Conservation (phyloP, 64 coral and sea anemone genomes). For the Exaiptasia diaphana region DNA sequence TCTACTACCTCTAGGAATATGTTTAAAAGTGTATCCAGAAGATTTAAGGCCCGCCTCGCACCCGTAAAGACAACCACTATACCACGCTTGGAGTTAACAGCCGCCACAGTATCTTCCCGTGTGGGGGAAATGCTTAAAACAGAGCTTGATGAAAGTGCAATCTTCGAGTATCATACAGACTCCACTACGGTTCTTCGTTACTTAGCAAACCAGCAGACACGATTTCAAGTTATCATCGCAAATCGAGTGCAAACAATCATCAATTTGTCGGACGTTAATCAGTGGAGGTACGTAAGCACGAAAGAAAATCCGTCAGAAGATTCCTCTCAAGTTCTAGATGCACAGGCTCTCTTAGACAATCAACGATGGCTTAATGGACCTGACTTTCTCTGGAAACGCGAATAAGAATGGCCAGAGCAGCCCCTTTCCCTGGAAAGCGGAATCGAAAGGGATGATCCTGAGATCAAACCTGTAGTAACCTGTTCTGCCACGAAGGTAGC, state of each 20-base stretch:
- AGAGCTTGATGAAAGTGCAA: background rate
- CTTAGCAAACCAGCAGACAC: background rate
- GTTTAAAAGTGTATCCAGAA: too few relatives aligned
- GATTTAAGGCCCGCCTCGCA: constrained; percentile 33
- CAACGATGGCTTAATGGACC: background rate
- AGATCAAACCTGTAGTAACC: background rate
- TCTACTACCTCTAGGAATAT: too few relatives aligned
- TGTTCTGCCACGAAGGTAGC: background rate
- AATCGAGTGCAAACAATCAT: background rate
- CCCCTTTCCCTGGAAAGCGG: background rate
- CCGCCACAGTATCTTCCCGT: constrained; percentile 32
- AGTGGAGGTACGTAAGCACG: background rate
- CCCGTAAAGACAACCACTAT: constrained; percentile 30
- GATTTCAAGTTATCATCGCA: background rate
- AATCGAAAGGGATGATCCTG: background rate
- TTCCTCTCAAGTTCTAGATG: background rate
- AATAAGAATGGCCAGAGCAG: background rate
- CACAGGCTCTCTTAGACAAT: background rate
- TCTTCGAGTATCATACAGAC: background rate
- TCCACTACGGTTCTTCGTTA: background rate
- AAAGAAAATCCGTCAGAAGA: background rate
- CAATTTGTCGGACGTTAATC: background rate
- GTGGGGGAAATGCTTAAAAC: constrained; percentile 21
- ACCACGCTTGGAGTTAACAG: constrained; percentile 41
- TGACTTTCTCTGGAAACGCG: background rate